Base-by-base conservation (phyloP, 2,797 vertebrate genomes). In the Liparis tanakae region DNA sequence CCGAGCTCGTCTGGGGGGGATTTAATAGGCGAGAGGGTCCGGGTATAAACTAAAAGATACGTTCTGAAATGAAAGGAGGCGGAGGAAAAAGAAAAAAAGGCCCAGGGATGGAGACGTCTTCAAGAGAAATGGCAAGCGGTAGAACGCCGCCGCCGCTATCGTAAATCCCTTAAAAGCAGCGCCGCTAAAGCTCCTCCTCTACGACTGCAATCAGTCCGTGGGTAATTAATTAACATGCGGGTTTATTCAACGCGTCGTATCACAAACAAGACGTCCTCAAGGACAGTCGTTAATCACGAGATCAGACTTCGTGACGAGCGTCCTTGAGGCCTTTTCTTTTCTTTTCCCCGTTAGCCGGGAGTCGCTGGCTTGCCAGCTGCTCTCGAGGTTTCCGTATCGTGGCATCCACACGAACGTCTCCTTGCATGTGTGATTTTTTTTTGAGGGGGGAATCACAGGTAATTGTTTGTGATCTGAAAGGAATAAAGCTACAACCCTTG, bases 181-280 rank as follows among this genome's bases (percentile, higher is more conserved):
- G 46, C 80, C 69, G 83, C 85, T 87, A 66, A 84, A 88, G 78
- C 74, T 60, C 48, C 78, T 81, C 62, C 70, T 70, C 70, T 46
- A 85, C 69, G 78, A 33, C 82, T 69, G 85, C 78, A 85, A 88
- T 87, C 79, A 75, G 80, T 50, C 79, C 54, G 67, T 75, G 65
- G 61, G 72, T 77, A 89, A 87, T 87, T 88, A 88, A 92, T 92
- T 89, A 87, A 76, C 81, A 79, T 72, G 86, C 36, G 39, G 57
- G 79, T 78, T 70, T 17, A 57, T 61, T 62, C 73, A 75, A 87
- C 74, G 78, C 70, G 67, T 79, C 85, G 89, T 80, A 87, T 78
- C 79, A 63, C 74, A 90, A 91, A 93, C 88, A 87, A 88, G 86
- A 59, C 41, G 6, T 87, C 87, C 82, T 89, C 79, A 89, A 91